Percentiles rank a stretch among this genome's conserved stretches.
Conservation (phyloP, 2,888 invertebrate genomes). For the Noctua janthe region DNA sequence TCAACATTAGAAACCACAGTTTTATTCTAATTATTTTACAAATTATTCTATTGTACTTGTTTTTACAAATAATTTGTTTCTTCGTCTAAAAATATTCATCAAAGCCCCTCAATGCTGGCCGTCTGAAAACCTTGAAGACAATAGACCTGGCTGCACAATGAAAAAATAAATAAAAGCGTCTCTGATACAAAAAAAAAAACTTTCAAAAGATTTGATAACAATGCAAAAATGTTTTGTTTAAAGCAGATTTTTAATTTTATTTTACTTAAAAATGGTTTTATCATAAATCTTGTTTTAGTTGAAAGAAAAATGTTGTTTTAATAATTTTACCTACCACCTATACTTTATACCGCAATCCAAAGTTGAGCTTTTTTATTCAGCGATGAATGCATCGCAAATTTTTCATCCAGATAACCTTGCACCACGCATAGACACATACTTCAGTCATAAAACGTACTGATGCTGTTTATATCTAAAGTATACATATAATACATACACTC, state of each 20-base stretch:
- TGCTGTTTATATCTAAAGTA: background rate
- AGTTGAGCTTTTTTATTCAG: background rate
- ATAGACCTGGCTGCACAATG: conserved; percentile 43
- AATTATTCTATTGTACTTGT: conserved; percentile 19
- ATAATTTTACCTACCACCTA: background rate
- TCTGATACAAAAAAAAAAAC: conserved; percentile 46
- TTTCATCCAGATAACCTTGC: background rate
- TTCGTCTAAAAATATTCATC: conserved; percentile 55
- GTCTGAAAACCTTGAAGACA: conserved; percentile 48
- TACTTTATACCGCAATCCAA: too few species aligned
- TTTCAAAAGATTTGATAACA: conserved; percentile 52
- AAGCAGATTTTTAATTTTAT: conserved; percentile 11
- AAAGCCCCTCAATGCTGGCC: conserved; percentile 47
- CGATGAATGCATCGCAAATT: background rate
- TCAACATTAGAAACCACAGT: background rate
- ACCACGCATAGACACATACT: background rate
- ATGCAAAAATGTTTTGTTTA: conserved; percentile 42
- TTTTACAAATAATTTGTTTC: conserved; percentile 43
- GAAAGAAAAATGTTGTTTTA: background rate
- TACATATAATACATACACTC: too few species aligned
- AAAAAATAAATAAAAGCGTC: conserved; percentile 44
- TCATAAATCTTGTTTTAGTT: background rate
- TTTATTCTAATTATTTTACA: background rate
- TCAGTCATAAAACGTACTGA: background rate
- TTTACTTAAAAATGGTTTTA: conserved; percentile 3